Evolutionary conservation across 2,113 vertebrate genomes (phyloP).

Genomic region (Oreamnos americanus): DNA sequence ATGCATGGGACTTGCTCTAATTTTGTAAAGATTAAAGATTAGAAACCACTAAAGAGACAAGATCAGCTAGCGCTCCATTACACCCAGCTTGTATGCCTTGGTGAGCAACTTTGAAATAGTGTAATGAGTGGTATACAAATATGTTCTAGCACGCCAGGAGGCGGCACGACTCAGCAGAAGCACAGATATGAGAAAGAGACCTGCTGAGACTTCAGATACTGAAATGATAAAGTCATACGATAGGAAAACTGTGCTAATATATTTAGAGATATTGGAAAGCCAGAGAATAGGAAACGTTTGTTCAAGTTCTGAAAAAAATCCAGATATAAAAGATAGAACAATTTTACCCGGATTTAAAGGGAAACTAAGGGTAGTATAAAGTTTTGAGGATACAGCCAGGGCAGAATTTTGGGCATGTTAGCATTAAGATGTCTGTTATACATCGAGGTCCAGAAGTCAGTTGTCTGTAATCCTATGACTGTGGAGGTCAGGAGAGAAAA

Average conservation of each 20-base stretch:
- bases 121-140: neutral
- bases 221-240: neutral
- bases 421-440: neutral
- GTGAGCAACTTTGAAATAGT: neutral
- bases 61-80: neutral
- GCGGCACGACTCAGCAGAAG: neutral
- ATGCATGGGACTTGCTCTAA: neutral
- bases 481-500: neutral
- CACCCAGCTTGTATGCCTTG: neutral
- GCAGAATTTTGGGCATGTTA: neutral
- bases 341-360: neutral
- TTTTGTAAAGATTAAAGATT: constrained; percentile 15
- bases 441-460: neutral
- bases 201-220: neutral
- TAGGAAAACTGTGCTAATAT: neutral
- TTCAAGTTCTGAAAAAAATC: neutral
- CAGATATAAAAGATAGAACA: neutral
- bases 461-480: neutral
- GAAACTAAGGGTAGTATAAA: neutral
- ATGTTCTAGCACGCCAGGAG: neutral
- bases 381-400: neutral
- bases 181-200: neutral
- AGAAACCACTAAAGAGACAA: neutral
- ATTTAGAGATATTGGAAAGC: neutral
- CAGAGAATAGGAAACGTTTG: neutral